Evolutionary conservation across 2,888 invertebrate genomes (phyloP).

Genomic region (Embidobia sp.): DNA sequence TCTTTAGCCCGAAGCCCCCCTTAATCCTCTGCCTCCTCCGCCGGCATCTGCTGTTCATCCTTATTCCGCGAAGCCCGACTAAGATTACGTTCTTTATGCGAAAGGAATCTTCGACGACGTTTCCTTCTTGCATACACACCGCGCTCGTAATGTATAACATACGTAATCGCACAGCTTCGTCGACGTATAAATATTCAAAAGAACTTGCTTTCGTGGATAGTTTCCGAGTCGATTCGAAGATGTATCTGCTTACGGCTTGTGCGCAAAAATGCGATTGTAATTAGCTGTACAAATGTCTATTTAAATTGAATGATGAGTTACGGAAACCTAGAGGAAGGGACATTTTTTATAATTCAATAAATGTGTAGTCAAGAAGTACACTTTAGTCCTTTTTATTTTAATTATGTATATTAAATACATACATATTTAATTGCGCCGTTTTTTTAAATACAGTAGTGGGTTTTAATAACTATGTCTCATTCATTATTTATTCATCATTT

Average conservation of each 20-base stretch:
- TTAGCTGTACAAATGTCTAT: conserved; percentile 33
- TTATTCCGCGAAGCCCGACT: conserved; percentile 59
- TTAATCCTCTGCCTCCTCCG: conserved; percentile 45
- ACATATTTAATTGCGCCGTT: too few relatives aligned
- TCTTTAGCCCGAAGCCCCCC: conserved; percentile 51
- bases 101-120: conserved; percentile 62
- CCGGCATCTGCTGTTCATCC: conserved; percentile 62
- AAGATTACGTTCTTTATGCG: conserved; percentile 63
- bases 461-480: too few relatives aligned
- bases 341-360: neutral
- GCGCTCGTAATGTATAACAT: conserved; percentile 63
- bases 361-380: too few relatives aligned
- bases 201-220: conserved; percentile 35
- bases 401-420: too few relatives aligned
- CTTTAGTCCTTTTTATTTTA: too few relatives aligned
- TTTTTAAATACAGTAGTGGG: too few relatives aligned
- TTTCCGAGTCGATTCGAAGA: conserved; percentile 30
- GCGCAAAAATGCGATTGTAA: conserved; percentile 21
- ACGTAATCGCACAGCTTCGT: conserved; percentile 58
- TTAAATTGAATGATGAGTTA: conserved; percentile 26
- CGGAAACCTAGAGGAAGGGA: too few relatives aligned
- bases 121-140: conserved; percentile 48
- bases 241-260: conserved; percentile 11
- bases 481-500: too few relatives aligned
- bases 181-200: conserved; percentile 60